Evolutionary conservation across 2,113 vertebrate species (phyloP).

Genomic region (Salvelinus sp.): DNA sequence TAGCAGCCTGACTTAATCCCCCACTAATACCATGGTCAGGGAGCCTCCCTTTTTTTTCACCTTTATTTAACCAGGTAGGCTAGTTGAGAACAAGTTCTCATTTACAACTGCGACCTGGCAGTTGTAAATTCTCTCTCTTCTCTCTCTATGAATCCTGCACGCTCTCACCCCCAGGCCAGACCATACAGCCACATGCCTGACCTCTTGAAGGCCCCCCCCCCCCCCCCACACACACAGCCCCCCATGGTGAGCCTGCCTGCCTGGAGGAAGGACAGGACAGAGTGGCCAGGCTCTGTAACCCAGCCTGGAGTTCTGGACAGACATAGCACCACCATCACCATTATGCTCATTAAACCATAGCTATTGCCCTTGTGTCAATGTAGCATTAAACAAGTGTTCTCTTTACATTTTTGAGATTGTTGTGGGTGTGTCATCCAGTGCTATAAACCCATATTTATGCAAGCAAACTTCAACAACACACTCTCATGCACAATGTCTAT

Average conservation of each 20-base stretch:
- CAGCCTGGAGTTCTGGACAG: conserved; percentile 5
- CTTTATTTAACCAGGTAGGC: no score
- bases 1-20: not conserved
- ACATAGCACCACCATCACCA: conserved; percentile 14
- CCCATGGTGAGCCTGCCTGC: not conserved
- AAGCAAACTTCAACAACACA: conserved; percentile 19
- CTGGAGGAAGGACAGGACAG: conserved; percentile 8
- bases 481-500: conserved; percentile 33
- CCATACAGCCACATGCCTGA: no score
- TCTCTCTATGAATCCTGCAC: not conserved
- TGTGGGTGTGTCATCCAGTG: conserved; percentile 22
- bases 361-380: conserved; percentile 39
- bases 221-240: not conserved
- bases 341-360: conserved; percentile 33
- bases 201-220: conserved; percentile 2
- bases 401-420: conserved; percentile 49
- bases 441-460: conserved; percentile 20
- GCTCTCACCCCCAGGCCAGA: no score
- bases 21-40: not conserved
- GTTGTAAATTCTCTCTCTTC: no score
- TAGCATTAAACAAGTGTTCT: conserved; percentile 48
- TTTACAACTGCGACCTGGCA: no score
- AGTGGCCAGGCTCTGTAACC: not conserved
- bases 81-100: no score
- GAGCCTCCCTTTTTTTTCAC: not conserved